Percentiles rank a stretch among this genome's conserved stretches.
phyloP scores from a whole-genome alignment of 2,113 vertebrate genomes.

The Elaphurus davidianus region DNA sequence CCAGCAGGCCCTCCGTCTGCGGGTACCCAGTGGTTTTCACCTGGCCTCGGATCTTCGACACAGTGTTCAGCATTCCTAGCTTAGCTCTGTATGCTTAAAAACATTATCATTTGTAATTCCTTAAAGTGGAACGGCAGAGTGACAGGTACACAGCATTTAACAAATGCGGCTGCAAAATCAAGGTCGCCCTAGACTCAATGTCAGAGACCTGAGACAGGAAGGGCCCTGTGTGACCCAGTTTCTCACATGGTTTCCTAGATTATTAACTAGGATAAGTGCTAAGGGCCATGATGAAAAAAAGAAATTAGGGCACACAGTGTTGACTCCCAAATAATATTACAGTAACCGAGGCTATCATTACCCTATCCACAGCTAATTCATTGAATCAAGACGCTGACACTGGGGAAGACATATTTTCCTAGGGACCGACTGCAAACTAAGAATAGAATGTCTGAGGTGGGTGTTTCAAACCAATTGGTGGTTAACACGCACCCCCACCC shows the following conservation, averaged over 20 bases:
- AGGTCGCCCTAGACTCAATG: background rate
- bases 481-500: background rate
- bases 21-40: conserved; percentile 94
- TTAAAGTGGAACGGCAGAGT: background rate
- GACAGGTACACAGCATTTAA: background rate
- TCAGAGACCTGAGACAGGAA: rapidly evolving
- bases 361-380: rapidly evolving
- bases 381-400: background rate
- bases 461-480: background rate
- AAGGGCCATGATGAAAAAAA: rapidly evolving
- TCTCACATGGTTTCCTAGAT: background rate
- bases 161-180: rapidly evolving
- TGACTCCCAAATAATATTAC: background rate
- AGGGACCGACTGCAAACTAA: background rate
- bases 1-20: conserved; percentile 93
- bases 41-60: conserved; percentile 96
- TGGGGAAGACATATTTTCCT: background rate
- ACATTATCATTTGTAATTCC: conserved; percentile 59
- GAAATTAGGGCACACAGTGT: background rate
- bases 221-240: rapidly evolving
- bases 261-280: background rate
- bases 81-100: conserved; percentile 92
- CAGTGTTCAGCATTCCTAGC: conserved; percentile 94
- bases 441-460: background rate
- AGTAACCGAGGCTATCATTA: background rate